These are phyloP conservation scores for Raja brachyura DNA, from an alignment of 2,113 vertebrate species.

Conservation along the genomic window DNA sequence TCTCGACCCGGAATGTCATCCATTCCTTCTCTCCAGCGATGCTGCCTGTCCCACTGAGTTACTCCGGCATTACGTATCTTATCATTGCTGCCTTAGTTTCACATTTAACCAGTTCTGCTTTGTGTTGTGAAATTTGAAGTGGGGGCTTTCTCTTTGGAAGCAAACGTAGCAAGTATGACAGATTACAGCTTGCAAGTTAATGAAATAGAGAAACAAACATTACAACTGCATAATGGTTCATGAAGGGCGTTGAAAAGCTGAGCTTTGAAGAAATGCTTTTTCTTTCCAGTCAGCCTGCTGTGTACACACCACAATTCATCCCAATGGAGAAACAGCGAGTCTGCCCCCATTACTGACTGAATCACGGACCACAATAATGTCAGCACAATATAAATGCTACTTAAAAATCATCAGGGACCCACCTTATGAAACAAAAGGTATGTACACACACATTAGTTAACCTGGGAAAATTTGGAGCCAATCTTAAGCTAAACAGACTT, in stretches of 20 bases:
- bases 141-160: neutral
- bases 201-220: neutral
- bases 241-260: neutral
- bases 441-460: neutral
- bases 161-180: neutral
- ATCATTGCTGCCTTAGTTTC: neutral
- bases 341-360: neutral
- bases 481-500: no score
- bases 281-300: neutral
- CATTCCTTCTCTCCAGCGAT: no score
- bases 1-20: no score
- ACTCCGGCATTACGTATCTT: no score
- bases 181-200: neutral
- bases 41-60: no score
- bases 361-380: slow-evolving; percentile 51
- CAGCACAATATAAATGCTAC: slow-evolving; percentile 68
- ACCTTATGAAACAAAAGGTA: slow-evolving; percentile 45
- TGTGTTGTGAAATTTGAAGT: neutral
- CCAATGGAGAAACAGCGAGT: neutral
- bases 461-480: neutral
- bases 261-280: neutral
- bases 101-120: neutral
- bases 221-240: neutral
- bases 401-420: slow-evolving; percentile 60
- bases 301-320: neutral